Percentiles rank a stretch among this genome's conserved stretches.
phyloP scores from a whole-genome alignment of 2,888 invertebrate genomes.

The Drosophila nr. fundita region DNA sequence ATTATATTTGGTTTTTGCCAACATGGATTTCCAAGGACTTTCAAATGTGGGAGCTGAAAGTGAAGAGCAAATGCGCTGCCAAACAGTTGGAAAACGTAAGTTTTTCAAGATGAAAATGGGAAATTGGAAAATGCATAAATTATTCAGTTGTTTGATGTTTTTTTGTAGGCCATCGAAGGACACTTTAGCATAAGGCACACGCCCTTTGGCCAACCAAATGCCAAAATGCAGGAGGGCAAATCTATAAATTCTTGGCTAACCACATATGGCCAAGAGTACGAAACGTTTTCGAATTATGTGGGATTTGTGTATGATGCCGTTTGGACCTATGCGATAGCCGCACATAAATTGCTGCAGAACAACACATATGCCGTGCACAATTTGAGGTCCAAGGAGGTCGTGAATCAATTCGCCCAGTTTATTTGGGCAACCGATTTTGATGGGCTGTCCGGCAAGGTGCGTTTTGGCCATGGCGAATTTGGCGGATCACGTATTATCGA shows the following conservation, averaged over 20 bases:
- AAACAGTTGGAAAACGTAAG: constrained; percentile 87
- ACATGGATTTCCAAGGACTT: constrained; percentile 89
- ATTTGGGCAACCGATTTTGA: constrained; percentile 89
- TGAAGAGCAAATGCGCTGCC: constrained; percentile 86
- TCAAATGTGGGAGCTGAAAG: constrained; percentile 86
- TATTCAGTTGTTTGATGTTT: background rate
- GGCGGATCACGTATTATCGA: constrained; percentile 88
- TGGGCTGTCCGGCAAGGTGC: constrained; percentile 91
- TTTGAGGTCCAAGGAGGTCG: constrained; percentile 64
- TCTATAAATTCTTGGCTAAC: constrained; percentile 88
- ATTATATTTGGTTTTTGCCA: constrained; percentile 95
- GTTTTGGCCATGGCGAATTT: constrained; percentile 87
- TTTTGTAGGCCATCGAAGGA: constrained; percentile 88
- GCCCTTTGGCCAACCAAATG: constrained; percentile 87
- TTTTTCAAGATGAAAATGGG: background rate
- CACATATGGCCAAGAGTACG: constrained; percentile 21
- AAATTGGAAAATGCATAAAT: background rate
- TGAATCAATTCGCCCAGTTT: constrained; percentile 86
- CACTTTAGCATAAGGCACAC: constrained; percentile 90
- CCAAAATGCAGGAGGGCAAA: constrained; percentile 87
- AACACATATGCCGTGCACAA: constrained; percentile 72
- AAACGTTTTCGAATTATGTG: constrained; percentile 87
- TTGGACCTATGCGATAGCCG: constrained; percentile 91
- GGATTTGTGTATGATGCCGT: constrained; percentile 93
- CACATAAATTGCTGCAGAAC: constrained; percentile 88